phyloP scores from a whole-genome alignment of 2,888 invertebrate genomes.

The Euproctis similis region DNA sequence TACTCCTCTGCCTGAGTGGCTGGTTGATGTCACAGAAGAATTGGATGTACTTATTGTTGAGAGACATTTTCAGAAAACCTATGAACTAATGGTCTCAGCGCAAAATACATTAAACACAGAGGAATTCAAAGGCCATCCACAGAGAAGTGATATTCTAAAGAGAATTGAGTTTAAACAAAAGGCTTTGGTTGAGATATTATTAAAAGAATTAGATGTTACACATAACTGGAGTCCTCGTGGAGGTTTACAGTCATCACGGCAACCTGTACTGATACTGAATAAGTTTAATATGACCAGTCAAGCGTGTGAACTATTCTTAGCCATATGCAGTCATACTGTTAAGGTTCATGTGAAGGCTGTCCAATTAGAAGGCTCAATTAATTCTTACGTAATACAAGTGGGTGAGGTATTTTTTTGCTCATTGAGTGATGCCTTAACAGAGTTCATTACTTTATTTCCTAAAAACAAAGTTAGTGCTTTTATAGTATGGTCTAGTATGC shows the following conservation, averaged over 20 bases:
- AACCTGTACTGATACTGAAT: conserved; percentile 89
- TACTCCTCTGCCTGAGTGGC: conserved; percentile 84
- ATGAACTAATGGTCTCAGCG: conserved; percentile 81
- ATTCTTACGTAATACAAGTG: conserved; percentile 86
- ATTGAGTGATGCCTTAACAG: conserved; percentile 81
- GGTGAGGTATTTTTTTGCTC: conserved; percentile 90
- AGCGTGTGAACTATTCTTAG: conserved; percentile 88
- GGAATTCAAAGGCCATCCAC: conserved; percentile 57
- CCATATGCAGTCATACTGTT: conserved; percentile 86
- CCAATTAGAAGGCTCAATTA: conserved; percentile 86
- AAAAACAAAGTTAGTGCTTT: conserved; percentile 79
- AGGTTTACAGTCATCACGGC: conserved; percentile 87
- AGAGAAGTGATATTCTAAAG: conserved; percentile 53
- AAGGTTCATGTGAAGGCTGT: conserved; percentile 88
- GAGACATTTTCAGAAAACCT: conserved; percentile 95
- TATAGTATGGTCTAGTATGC: conserved; percentile 93
- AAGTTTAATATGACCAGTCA: conserved; percentile 80
- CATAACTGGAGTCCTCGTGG: conserved; percentile 94
- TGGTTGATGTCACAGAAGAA: conserved; percentile 93
- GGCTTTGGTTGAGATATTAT: conserved; percentile 88
- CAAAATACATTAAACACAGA: conserved; percentile 55
- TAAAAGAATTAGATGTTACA: conserved; percentile 91
- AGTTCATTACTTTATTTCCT: conserved; percentile 83
- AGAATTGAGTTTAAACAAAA: conserved; percentile 83
- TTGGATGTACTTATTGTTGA: conserved; percentile 96